Base-by-base conservation (phyloP, 2,113 vertebrate genomes). In the Argyrosomus japonicus region DNA sequence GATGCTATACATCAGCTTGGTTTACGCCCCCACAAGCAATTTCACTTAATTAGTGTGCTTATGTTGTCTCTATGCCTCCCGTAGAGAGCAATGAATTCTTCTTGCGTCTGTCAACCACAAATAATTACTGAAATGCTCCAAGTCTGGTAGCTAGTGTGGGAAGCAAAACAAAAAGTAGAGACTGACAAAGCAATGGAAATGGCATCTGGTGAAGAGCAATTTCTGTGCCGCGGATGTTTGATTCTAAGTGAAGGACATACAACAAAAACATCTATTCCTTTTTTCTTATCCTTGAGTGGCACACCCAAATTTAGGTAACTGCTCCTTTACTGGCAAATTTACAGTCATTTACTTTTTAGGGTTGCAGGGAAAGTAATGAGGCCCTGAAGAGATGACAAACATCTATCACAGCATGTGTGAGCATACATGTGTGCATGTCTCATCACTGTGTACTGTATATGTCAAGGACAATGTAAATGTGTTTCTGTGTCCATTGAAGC, bases 41-140 rank as follows among this genome's bases (percentile, higher is more conserved):
- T 91, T 90, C 70, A 84, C 88, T 89, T 94, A 93, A 95, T 94
- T 93, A 94, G 88, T 74, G 29, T 75, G 85, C 87, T 86, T 89
- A 86, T 88, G 89, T 92, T 94, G 93, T 90, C 90, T 84, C 72
- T 58, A 65, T 81, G 82, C 85, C 75, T 92, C 90, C 87, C 61
- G 53, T 84, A 84, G 89, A 87, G 90, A 90, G 91, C 88, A 77
- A 89, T 81, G 84, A 85, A 93, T 86, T 87, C 70, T 87, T 87
- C 87, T 83, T 14, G 53, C 54, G 77, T 89, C 89, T 90, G 92
- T 94, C 88, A 93, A 85, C 91, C 85, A 87, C 93, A 95, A 93
- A 95, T 93, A 94, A 93, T 93, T 87, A 93, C 90, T 77, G 85
- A 95, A 87, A 62, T 50, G 81, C 89, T 93, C 83, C 68, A 68